phyloP scores from a whole-genome alignment of 2,113 vertebrate species.

The Phalacrocorax carbo region DNA sequence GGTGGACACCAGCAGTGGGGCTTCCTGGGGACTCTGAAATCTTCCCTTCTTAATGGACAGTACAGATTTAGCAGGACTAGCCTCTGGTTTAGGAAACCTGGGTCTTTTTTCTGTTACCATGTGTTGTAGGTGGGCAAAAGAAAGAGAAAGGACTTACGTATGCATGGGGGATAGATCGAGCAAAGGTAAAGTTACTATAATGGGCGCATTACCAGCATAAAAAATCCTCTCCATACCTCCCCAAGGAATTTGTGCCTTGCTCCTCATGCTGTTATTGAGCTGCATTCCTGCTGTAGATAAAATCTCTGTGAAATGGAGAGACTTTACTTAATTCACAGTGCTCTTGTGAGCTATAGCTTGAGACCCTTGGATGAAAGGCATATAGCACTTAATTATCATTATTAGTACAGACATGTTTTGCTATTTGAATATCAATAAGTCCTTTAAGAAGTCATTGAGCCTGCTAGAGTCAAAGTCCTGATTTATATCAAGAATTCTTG shows the following conservation, averaged over 20 bases:
- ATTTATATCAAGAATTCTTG: slow-evolving; percentile 31
- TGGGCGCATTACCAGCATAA: accelerated
- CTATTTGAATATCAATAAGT: slow-evolving; percentile 40
- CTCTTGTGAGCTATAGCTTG: neutral
- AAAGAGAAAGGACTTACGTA: neutral
- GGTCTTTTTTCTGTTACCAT: neutral
- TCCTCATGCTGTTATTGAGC: neutral
- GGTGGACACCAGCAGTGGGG: neutral
- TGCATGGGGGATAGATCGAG: neutral
- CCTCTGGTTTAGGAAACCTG: neutral
- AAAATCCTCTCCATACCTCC: neutral
- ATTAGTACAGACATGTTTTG: slow-evolving; percentile 34
- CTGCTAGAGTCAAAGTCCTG: neutral
- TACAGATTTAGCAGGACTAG: neutral
- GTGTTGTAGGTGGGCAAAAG: neutral
- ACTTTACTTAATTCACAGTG: neutral
- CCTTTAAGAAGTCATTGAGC: slow-evolving; percentile 47
- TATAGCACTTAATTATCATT: slow-evolving; percentile 44
- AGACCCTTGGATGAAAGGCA: slow-evolving; percentile 34
- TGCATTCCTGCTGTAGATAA: neutral
- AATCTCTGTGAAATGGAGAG: slow-evolving; percentile 7
- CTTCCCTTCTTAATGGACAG: neutral
- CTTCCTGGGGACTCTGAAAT: neutral
- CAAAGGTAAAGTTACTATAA: neutral
- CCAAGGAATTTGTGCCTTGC: neutral